Evolutionary conservation across 2,113 vertebrate genomes (phyloP).

Genomic region (Dicentrarchus labrax): DNA sequence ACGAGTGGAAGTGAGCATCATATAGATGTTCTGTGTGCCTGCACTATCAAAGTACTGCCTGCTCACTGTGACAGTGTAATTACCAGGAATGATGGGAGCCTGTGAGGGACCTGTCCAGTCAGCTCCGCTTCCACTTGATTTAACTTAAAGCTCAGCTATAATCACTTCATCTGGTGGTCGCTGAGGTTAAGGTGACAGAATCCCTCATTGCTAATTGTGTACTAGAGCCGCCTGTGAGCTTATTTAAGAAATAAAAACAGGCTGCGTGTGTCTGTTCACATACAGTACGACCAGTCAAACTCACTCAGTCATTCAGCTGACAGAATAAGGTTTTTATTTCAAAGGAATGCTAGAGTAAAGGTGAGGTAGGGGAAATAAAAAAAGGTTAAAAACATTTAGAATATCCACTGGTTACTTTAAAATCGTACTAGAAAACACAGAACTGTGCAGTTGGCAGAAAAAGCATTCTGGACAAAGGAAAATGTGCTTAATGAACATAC

Average conservation of each 20-base stretch:
- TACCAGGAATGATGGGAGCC: conserved; percentile 31
- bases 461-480: conserved; percentile 7
- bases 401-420: not conserved
- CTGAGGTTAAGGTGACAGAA: not conserved
- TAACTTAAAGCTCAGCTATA: conserved; percentile 11
- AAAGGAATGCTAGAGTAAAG: conserved; percentile 48
- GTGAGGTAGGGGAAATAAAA: conserved; percentile 16
- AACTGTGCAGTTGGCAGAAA: not conserved
- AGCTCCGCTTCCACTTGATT: conserved; percentile 17
- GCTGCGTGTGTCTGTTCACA: not conserved
- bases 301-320: not conserved
- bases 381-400: conserved; percentile 43
- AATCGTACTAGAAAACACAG: conserved; percentile 13
- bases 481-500: conserved; percentile 12
- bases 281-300: not conserved
- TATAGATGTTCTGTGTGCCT: not conserved
- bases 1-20: not conserved
- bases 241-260: not conserved
- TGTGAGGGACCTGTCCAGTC: conserved; percentile 27
- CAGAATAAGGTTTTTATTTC: conserved; percentile 40
- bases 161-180: conserved; percentile 29
- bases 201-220: not conserved
- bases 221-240: too few species aligned
- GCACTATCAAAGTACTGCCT: not conserved
- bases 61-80: conserved; percentile 41